Evolutionary conservation across 2,113 vertebrate genomes (phyloP).

Genomic region (Tachuris rubrigastra): DNA sequence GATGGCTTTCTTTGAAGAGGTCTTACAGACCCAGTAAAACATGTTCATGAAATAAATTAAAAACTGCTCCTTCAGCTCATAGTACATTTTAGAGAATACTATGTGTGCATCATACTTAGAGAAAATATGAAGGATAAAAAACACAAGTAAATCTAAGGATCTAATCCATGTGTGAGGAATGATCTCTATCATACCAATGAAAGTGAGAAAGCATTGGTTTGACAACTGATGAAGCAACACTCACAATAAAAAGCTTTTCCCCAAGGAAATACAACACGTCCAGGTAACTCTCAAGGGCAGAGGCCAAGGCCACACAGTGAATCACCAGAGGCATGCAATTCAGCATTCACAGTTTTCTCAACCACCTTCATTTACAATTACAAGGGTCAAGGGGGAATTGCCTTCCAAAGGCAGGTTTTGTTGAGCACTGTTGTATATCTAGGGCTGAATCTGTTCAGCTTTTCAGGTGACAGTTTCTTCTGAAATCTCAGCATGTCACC

Average conservation of each 20-base stretch:
- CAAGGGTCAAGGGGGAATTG: not conserved
- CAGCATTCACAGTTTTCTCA: not conserved
- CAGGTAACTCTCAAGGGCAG: not conserved
- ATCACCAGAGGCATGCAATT: not conserved
- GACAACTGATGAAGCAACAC: not conserved
- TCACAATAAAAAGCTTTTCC: not conserved
- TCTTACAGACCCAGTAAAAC: not conserved
- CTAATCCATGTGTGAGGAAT: not conserved
- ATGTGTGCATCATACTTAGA: not conserved
- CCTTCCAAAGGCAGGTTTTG: not conserved
- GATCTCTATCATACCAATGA: fast-evolving
- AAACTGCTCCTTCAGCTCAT: not conserved
- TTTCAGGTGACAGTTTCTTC: not conserved
- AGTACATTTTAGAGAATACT: not conserved
- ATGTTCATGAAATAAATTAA: not conserved
- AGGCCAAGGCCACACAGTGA: not conserved
- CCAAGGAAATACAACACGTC: not conserved
- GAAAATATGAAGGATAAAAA: not conserved
- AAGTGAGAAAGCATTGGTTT: not conserved
- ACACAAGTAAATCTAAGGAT: not conserved
- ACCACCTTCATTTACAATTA: not conserved
- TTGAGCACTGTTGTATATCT: fast-evolving
- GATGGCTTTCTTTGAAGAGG: not conserved
- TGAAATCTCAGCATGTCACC: not conserved
- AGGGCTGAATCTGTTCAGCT: not conserved